phyloP scores from a whole-genome alignment of 92 coral and sea anemone genomes.

The Epizoanthus scotinus region DNA sequence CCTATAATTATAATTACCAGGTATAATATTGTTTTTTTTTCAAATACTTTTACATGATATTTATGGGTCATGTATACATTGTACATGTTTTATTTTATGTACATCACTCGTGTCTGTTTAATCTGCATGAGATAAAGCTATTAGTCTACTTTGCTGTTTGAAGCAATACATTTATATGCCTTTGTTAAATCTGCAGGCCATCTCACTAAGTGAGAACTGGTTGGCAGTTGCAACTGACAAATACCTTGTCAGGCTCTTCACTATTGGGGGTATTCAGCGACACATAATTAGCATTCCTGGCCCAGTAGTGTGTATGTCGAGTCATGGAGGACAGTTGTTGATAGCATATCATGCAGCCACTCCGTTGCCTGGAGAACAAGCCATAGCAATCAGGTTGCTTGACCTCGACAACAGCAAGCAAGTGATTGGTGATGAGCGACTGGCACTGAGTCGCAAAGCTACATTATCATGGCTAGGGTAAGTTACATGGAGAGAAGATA shows the following conservation, averaged over 20 bases:
- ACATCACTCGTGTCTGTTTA: too few relatives aligned
- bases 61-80: too few relatives aligned
- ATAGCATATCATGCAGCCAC: conserved; percentile 81
- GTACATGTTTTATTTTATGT: too few relatives aligned
- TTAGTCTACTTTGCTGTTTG: too few relatives aligned
- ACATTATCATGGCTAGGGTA: conserved; percentile 94
- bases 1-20: too few relatives aligned
- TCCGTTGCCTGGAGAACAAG: conserved; percentile 89
- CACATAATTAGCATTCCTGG: conserved; percentile 82
- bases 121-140: too few relatives aligned
- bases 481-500: not conserved
- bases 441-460: conserved; percentile 82
- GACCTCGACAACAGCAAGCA: conserved; percentile 65
- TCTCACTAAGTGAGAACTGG: conserved; percentile 82
- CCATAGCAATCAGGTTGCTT: conserved; percentile 75
- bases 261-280: conserved; percentile 92
- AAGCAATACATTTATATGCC: too few relatives aligned
- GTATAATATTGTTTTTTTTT: too few relatives aligned
- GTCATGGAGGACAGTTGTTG: conserved; percentile 68
- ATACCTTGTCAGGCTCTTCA: conserved; percentile 74
- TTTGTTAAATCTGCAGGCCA: conserved; percentile 51
- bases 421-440: conserved; percentile 70
- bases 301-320: conserved; percentile 89
- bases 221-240: conserved; percentile 88
- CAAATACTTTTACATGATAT: too few relatives aligned